These are phyloP conservation scores for Orchesellides sinensis DNA, from an alignment of 2,888 invertebrate species.

Conservation along the genomic window DNA sequence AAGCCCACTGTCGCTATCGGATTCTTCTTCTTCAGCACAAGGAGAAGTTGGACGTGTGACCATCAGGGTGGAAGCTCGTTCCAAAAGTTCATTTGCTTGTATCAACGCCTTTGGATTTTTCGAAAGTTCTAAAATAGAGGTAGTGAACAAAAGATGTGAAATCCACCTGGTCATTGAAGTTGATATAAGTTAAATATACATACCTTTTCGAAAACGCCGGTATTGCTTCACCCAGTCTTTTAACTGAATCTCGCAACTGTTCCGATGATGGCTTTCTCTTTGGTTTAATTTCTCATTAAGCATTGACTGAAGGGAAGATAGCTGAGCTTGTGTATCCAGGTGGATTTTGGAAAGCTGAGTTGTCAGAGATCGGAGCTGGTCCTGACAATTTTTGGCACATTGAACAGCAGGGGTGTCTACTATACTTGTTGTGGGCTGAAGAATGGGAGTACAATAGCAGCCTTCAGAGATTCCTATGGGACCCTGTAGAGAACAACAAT, in stretches of 20 bases:
- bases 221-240: slow-evolving; percentile 73
- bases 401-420: slow-evolving; percentile 62
- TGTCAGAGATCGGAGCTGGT: slow-evolving; percentile 68
- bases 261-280: slow-evolving; percentile 64
- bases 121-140: slow-evolving; percentile 55
- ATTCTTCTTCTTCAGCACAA: slow-evolving; percentile 61
- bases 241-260: slow-evolving; percentile 68
- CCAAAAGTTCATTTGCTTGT: slow-evolving; percentile 71
- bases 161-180: background rate
- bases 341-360: slow-evolving; percentile 72
- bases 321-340: slow-evolving; percentile 71
- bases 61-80: slow-evolving; percentile 70
- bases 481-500: slow-evolving; percentile 80
- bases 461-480: slow-evolving; percentile 96
- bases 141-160: no score
- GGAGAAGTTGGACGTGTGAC: slow-evolving; percentile 69
- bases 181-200: background rate
- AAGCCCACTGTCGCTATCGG: slow-evolving; percentile 70
- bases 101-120: slow-evolving; percentile 70
- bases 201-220: slow-evolving; percentile 73
- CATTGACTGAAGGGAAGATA: slow-evolving; percentile 71
- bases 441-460: slow-evolving; percentile 95
- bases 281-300: slow-evolving; percentile 69
- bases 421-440: slow-evolving; percentile 77
- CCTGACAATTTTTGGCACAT: slow-evolving; percentile 71